phyloP scores from a whole-genome alignment of 2,113 vertebrate genomes.

The Phocoena sinus region DNA sequence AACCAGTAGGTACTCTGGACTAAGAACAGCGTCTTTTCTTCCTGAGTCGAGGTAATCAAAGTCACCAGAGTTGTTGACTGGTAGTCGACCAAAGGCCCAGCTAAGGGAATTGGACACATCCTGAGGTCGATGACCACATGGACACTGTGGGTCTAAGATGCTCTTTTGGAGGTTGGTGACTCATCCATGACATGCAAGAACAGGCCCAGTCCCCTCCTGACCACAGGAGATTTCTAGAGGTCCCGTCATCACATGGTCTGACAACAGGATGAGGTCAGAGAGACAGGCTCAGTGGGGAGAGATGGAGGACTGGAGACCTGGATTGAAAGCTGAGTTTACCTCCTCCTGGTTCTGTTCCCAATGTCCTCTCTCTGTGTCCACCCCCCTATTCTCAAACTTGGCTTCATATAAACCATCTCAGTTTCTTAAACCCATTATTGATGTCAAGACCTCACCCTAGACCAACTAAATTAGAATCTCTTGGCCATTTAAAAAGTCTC shows the following conservation, averaged over 20 bases:
- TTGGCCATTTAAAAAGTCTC: background rate
- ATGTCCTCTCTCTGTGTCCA: accelerated
- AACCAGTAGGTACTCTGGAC: background rate
- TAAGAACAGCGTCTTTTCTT: background rate
- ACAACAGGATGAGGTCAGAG: background rate
- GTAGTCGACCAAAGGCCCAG: background rate
- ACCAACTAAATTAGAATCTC: background rate
- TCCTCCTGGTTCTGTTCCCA: background rate
- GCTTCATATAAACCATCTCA: background rate
- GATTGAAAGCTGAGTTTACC: too few relatives aligned
- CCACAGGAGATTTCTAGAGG: background rate
- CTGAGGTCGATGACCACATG: background rate
- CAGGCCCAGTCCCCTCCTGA: background rate
- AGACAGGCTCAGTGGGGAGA: background rate
- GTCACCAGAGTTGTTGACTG: background rate
- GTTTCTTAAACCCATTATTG: background rate
- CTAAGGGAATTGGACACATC: background rate
- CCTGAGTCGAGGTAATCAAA: background rate
- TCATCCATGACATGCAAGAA: background rate
- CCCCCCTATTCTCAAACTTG: background rate
- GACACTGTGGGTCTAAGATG: background rate
- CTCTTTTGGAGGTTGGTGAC: background rate
- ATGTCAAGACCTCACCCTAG: background rate
- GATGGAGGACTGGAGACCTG: background rate
- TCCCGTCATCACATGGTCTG: accelerated